These are phyloP conservation scores for Apocheima hispidaria DNA, from an alignment of 2,888 invertebrate genomes.

Conservation along the genomic window DNA sequence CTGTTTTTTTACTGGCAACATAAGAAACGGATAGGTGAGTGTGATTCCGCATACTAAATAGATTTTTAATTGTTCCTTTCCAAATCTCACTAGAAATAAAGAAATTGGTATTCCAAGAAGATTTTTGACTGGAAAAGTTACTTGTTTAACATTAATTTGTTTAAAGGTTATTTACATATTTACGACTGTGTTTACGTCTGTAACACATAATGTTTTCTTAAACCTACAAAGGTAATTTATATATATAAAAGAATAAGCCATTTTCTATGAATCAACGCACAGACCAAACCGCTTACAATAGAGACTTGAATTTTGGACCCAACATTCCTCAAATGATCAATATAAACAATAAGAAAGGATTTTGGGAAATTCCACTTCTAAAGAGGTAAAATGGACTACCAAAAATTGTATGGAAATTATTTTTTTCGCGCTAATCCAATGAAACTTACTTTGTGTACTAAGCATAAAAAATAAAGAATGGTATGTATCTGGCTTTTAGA, in stretches of 20 bases:
- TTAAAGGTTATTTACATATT: constrained; percentile 51
- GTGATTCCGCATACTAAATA: constrained; percentile 70
- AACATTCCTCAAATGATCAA: no score
- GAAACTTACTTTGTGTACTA: no score
- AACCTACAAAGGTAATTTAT: constrained; percentile 3
- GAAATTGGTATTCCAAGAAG: constrained; percentile 71
- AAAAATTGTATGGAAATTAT: no score
- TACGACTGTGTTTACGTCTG: constrained; percentile 21
- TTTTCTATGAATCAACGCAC: no score
- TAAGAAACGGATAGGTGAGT: constrained; percentile 66
- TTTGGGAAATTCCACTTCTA: no score
- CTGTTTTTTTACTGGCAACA: constrained; percentile 67
- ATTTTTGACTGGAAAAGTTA: constrained; percentile 55
- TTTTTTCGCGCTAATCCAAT: neutral
- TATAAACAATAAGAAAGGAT: no score
- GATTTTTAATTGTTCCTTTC: constrained; percentile 76
- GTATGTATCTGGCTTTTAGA: no score
- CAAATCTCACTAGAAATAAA: constrained; percentile 63
- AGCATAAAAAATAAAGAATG: no score
- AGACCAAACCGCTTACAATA: no score
- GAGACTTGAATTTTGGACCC: no score
- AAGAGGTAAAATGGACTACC: no score
- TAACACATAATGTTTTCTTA: constrained; percentile 9
- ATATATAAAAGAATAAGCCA: no score
- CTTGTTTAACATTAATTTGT: constrained; percentile 52